Percentiles rank a stretch among this genome's conserved stretches.
These are phyloP conservation scores for Poecilia velifera DNA, from an alignment of 2,797 vertebrate genomes.

Conservation along the genomic window DNA sequence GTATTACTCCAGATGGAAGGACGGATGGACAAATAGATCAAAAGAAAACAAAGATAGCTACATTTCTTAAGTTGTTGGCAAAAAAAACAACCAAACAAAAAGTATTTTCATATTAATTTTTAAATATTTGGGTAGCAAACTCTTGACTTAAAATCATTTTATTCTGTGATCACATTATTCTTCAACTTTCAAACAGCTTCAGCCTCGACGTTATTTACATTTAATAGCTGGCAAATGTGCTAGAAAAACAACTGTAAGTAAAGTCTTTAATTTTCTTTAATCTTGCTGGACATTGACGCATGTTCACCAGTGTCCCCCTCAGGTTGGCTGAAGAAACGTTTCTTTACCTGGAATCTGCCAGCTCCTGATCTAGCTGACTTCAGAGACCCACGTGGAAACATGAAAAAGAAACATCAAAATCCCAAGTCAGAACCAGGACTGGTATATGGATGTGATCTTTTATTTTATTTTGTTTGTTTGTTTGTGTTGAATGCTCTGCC, in stretches of 20 bases:
- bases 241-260: not conserved
- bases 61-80: not conserved
- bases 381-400: not conserved
- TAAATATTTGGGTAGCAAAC: not conserved
- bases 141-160: not conserved
- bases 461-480: not conserved
- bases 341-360: not conserved
- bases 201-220: not conserved
- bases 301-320: not conserved
- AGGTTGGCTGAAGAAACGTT: not conserved
- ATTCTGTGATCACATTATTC: not conserved
- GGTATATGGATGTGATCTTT: not conserved
- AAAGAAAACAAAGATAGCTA: too few relatives aligned
- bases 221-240: too few relatives aligned
- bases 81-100: not conserved
- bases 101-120: too few relatives aligned
- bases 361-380: not conserved
- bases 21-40: too few relatives aligned
- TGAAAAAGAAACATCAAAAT: not conserved
- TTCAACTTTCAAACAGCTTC: not conserved
- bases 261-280: not conserved
- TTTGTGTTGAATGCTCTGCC: not conserved
- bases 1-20: not conserved
- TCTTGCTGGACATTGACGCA: not conserved
- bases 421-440: not conserved